These are phyloP conservation scores for Drosophila biarmipes DNA, from an alignment of 1,140 invertebrate species.

Conservation along the genomic window DNA sequence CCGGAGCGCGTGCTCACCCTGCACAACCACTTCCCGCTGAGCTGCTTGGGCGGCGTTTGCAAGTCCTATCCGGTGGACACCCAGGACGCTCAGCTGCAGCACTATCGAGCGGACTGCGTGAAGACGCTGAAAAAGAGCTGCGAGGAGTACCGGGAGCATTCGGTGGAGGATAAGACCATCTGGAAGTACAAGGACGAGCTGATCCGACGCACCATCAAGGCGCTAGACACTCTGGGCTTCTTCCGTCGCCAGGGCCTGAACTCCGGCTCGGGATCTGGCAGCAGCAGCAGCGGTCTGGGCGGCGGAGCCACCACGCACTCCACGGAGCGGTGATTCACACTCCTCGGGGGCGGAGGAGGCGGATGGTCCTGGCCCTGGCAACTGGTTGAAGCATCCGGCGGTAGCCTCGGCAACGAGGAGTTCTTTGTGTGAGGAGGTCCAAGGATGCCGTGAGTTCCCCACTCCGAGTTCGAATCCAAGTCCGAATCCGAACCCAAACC, in stretches of 20 bases:
- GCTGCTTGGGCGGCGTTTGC: slow-evolving; percentile 93
- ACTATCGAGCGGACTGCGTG: slow-evolving; percentile 96
- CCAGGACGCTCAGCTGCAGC: slow-evolving; percentile 94
- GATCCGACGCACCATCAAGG: slow-evolving; percentile 88
- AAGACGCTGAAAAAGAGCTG: slow-evolving; percentile 94
- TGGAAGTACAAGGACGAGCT: slow-evolving; percentile 94
- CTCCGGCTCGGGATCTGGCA: slow-evolving; percentile 37
- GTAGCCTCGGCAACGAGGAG: slow-evolving; percentile 66
- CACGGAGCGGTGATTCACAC: slow-evolving; percentile 80
- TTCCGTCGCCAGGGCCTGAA: slow-evolving; percentile 85
- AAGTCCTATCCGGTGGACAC: slow-evolving; percentile 94
- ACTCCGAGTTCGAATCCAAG: neutral
- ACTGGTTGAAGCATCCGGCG: slow-evolving; percentile 53
- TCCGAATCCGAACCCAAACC: slow-evolving; percentile 10
- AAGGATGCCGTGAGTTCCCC: neutral
- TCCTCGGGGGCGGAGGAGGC: slow-evolving; percentile 42
- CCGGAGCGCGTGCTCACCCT: slow-evolving; percentile 94
- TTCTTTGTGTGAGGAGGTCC: slow-evolving; percentile 60
- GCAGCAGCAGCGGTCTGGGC: slow-evolving; percentile 48
- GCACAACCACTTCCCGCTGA: slow-evolving; percentile 96
- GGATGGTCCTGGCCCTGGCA: slow-evolving; percentile 71
- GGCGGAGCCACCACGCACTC: slow-evolving; percentile 75
- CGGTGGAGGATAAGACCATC: slow-evolving; percentile 93
- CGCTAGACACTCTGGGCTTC: slow-evolving; percentile 90
- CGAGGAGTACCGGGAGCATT: slow-evolving; percentile 92